These are phyloP conservation scores for Enteromius radiatus DNA, from an alignment of 2,797 vertebrate species.

Conservation along the genomic window DNA sequence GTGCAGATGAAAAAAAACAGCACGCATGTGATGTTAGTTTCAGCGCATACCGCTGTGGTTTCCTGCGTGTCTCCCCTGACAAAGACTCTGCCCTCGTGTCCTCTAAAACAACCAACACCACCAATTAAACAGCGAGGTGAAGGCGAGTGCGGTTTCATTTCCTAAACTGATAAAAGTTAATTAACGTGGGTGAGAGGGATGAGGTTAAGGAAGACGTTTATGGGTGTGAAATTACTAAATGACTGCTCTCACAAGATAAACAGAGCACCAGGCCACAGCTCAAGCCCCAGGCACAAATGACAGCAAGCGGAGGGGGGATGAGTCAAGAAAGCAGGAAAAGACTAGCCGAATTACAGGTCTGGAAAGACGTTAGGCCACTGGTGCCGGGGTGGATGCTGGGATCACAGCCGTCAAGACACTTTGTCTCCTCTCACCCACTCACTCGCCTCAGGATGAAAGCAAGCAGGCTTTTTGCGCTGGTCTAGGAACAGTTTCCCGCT, in stretches of 20 bases:
- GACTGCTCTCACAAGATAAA: constrained; percentile 60
- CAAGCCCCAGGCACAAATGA: constrained; percentile 53
- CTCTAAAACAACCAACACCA: constrained; percentile 39
- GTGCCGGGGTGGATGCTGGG: constrained; percentile 51
- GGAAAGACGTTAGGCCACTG: constrained; percentile 50
- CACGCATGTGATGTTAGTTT: constrained; percentile 25
- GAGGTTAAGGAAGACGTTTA: constrained; percentile 56
- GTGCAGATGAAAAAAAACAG: constrained; percentile 28
- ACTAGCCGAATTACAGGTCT: constrained; percentile 60
- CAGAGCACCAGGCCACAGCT: constrained; percentile 51
- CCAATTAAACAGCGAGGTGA: constrained; percentile 45
- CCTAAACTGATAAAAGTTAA: constrained; percentile 64
- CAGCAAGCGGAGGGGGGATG: constrained; percentile 27
- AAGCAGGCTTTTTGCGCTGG: constrained; percentile 35
- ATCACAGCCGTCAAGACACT: constrained; percentile 53
- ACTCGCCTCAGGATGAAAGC: constrained; percentile 41
- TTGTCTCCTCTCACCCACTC: constrained; percentile 54
- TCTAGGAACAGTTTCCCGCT: constrained; percentile 35
- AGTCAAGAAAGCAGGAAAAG: constrained; percentile 34
- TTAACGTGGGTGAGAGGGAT: constrained; percentile 58
- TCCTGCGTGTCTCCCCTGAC: constrained; percentile 33
- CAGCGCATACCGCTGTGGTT: constrained; percentile 32
- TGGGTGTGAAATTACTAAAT: constrained; percentile 65
- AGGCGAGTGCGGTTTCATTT: constrained; percentile 58
- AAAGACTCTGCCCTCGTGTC: constrained; percentile 40